Conservation (phyloP, 2,113 vertebrate genomes). For the Tragelaphus imberbis region DNA sequence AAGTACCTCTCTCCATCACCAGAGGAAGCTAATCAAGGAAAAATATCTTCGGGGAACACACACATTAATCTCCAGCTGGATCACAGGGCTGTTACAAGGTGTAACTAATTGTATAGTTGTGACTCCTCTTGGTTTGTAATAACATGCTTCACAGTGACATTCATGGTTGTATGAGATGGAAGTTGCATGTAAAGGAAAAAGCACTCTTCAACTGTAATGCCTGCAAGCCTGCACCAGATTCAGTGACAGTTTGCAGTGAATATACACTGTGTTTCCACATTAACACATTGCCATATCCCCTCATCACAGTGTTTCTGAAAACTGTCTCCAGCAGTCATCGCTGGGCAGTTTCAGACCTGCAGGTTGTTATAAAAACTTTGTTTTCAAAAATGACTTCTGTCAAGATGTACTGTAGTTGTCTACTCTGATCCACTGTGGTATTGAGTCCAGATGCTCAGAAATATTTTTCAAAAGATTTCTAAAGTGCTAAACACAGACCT, state of each 20-base stretch:
- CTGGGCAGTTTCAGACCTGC: neutral
- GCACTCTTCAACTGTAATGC: neutral
- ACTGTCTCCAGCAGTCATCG: neutral
- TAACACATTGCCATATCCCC: neutral
- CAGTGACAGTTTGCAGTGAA: neutral
- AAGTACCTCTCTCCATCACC: conserved; percentile 46
- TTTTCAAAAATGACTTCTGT: neutral
- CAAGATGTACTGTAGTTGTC: neutral
- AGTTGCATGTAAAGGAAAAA: neutral
- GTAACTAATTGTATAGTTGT: neutral
- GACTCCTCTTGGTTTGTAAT: conserved; percentile 24
- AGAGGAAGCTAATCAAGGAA: conserved; percentile 40
- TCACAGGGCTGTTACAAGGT: neutral
- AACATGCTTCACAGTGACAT: neutral
- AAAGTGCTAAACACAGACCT: neutral
- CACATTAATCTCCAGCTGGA: conserved; percentile 34
- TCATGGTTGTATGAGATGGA: neutral
- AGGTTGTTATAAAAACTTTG: neutral
- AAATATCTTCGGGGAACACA: neutral
- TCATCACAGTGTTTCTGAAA: neutral
- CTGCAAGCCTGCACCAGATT: neutral
- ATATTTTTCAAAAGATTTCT: neutral
- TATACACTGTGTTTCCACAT: neutral
- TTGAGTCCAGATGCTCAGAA: neutral
- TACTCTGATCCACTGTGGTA: neutral